Conservation (phyloP, 2,113 vertebrate genomes). For the Ciconia stormi region DNA sequence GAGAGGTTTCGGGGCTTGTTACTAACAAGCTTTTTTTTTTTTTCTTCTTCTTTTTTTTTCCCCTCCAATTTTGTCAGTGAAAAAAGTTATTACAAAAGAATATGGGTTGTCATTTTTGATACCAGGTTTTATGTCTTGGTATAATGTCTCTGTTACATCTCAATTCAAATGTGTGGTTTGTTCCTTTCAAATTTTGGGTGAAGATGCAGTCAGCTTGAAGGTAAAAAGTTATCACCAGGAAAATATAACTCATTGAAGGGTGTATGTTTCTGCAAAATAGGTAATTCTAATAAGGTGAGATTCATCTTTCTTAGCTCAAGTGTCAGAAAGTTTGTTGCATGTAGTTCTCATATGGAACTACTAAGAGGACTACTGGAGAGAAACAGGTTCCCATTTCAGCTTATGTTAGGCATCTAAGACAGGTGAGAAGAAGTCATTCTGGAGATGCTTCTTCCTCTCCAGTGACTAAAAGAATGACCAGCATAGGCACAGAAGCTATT, state of each 20-base stretch:
- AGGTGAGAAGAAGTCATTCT: neutral
- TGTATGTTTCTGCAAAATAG: neutral
- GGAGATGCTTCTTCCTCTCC: neutral
- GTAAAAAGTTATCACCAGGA: neutral
- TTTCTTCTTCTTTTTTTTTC: neutral
- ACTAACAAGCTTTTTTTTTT: neutral
- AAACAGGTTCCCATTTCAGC: neutral
- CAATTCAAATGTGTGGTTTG: neutral
- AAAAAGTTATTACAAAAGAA: neutral
- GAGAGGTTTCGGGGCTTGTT: neutral
- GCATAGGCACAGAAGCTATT: neutral
- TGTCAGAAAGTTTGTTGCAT: neutral
- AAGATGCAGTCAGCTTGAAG: neutral
- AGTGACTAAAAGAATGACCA: neutral
- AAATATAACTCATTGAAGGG: neutral
- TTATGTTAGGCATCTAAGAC: neutral
- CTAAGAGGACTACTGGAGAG: neutral
- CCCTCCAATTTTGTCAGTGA: neutral
- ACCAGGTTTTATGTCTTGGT: neutral
- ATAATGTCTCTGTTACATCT: neutral
- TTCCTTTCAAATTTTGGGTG: neutral
- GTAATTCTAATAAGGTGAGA: neutral
- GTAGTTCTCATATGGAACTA: neutral
- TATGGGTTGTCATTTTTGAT: neutral
- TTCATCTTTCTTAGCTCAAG: neutral